Evolutionary conservation across 2,888 invertebrate genomes (phyloP), one percentile per base, ranked within the genome.

Genomic region (Cephus pulcher): DNA sequence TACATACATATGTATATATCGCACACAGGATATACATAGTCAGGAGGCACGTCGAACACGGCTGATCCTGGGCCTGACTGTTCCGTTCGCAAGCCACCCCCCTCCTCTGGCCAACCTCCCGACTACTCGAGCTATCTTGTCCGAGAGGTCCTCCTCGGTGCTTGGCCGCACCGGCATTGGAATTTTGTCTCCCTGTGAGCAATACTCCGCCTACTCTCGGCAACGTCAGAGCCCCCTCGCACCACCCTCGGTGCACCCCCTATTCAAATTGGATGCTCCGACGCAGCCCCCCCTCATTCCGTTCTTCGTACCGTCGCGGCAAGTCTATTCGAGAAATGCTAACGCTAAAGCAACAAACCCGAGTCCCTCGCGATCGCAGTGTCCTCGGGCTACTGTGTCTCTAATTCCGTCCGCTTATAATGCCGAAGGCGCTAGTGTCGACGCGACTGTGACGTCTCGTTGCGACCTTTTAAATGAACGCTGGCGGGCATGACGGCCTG

Each of bases 251-350:
- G 79, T 76, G 56, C 40, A 37, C 79, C 78, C 80, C 80, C 81
- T 83, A 86, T 87, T 88, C 85, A 84, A 86, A 86, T 86, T 86
- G 80, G 80, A 79, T 83, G 84, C 85, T 85, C 82, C 79, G 83
- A 84, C 83, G 82, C 82, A 83, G 83, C 77, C 76, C 80, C 81
- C 78, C 37, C 70, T 34, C 33, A 23, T 71, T 70, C 69, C 70
- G 34, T 70, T 37, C 68, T 11, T 56, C 40, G 40, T 77, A 37
- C 1, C 32, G 30, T 56, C n/a, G 15, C 34, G 4, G 15, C 69
- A 37, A 15, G 74, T 34, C 71, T 75, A 76, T 78, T 80, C 79
- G 79, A 79, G 78, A 78, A 82, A 81, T 79, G 75, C 75, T 69
- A 71, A 71, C 71, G 71, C 23, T 34, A 23, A 56, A 9, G 9